A percentile compares a stretch with the other conserved stretches of the same genome.
Conservation (phyloP, 2,797 vertebrate genomes). For the Tragopan temminckii region DNA sequence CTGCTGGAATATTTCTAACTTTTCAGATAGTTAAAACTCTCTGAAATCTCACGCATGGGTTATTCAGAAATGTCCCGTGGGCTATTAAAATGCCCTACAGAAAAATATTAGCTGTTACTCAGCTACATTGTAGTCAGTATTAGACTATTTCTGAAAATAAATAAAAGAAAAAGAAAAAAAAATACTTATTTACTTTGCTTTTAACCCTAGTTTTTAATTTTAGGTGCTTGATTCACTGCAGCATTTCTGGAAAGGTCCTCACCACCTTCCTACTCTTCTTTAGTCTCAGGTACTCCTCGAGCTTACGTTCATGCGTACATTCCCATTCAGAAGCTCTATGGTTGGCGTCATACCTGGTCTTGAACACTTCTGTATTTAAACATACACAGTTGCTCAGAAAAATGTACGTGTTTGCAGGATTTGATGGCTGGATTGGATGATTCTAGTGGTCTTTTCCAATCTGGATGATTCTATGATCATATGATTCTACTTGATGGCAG, state of each 20-base stretch:
- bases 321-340: background rate
- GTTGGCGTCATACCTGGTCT: background rate
- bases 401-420: background rate
- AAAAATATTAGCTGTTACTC: background rate
- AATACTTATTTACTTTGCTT: background rate
- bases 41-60: background rate
- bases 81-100: background rate
- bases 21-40: background rate
- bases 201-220: background rate
- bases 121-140: background rate
- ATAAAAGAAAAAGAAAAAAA: background rate
- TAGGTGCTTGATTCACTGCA: background rate
- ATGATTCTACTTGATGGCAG: background rate
- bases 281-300: background rate
- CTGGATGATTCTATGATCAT: too few relatives aligned
- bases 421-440: too few relatives aligned
- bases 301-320: background rate
- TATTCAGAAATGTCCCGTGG: background rate
- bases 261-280: background rate
- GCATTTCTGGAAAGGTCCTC: background rate
- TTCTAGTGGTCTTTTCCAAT: too few relatives aligned
- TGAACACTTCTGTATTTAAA: fast-evolving
- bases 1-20: background rate
- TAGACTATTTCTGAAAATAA: background rate
- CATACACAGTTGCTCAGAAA: background rate